A percentile compares a stretch with the other conserved stretches of the same genome.
Evolutionary conservation across 2,797 vertebrate species (phyloP).

Genomic region (Dermochelys coriacea): DNA sequence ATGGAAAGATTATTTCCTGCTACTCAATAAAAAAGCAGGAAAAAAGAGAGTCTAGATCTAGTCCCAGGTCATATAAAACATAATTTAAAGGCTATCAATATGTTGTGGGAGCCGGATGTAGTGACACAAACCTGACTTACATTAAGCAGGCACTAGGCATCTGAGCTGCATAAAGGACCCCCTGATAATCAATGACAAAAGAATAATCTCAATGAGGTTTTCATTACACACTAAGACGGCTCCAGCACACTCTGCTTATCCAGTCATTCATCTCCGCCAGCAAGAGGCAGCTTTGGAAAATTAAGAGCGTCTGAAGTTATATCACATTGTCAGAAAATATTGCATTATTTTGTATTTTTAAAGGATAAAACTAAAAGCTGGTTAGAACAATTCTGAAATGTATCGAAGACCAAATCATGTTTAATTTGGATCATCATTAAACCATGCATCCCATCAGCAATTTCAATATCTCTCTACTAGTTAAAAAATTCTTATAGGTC

Average conservation of each 20-base stretch:
- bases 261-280: background rate
- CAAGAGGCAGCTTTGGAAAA: background rate
- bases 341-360: background rate
- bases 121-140: conserved; percentile 61
- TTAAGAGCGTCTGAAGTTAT: conserved; percentile 31
- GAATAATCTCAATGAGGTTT: conserved; percentile 56
- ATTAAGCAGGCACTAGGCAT: conserved; percentile 53
- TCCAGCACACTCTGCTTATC: background rate
- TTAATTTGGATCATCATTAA: background rate
- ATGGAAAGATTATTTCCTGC: conserved; percentile 32
- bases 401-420: background rate
- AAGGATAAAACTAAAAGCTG: background rate
- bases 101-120: conserved; percentile 55
- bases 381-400: background rate
- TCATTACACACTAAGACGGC: background rate
- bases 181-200: conserved; percentile 73
- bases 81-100: conserved; percentile 55
- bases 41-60: conserved; percentile 29
- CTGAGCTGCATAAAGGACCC: conserved; percentile 49
- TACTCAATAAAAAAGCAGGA: conserved; percentile 25
- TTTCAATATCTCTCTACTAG: background rate
- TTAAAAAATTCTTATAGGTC: background rate
- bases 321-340: background rate
- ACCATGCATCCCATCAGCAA: background rate
- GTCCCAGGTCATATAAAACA: conserved; percentile 57